phyloP scores from a whole-genome alignment of 2,113 vertebrate genomes.

The Cinclus mexicanus region DNA sequence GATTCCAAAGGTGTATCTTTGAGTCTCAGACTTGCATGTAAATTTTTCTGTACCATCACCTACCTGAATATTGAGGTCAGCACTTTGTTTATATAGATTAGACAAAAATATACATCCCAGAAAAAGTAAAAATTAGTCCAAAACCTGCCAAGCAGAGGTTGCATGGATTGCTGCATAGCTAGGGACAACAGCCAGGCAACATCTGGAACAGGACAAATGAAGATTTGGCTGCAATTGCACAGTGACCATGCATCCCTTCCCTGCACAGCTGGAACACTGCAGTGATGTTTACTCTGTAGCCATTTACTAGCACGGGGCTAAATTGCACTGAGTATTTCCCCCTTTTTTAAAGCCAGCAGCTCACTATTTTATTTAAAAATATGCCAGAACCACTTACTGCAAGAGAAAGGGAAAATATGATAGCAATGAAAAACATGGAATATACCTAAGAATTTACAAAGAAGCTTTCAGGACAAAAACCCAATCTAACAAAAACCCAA shows the following conservation, averaged over 20 bases:
- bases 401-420: background rate
- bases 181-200: background rate
- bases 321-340: background rate
- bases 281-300: background rate
- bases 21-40: background rate
- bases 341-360: background rate
- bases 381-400: background rate
- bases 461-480: background rate
- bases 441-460: background rate
- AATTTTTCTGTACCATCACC: background rate
- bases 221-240: no score
- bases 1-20: background rate
- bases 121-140: background rate
- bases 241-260: rapidly evolving
- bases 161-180: background rate
- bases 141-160: background rate
- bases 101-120: background rate
- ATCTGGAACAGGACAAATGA: background rate
- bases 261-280: background rate
- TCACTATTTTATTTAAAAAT: background rate
- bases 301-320: background rate
- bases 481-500: background rate
- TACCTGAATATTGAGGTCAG: background rate
- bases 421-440: background rate
- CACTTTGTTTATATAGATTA: background rate